These are phyloP conservation scores for Samia ricini DNA, from an alignment of 1,140 invertebrate genomes.

Conservation along the genomic window DNA sequence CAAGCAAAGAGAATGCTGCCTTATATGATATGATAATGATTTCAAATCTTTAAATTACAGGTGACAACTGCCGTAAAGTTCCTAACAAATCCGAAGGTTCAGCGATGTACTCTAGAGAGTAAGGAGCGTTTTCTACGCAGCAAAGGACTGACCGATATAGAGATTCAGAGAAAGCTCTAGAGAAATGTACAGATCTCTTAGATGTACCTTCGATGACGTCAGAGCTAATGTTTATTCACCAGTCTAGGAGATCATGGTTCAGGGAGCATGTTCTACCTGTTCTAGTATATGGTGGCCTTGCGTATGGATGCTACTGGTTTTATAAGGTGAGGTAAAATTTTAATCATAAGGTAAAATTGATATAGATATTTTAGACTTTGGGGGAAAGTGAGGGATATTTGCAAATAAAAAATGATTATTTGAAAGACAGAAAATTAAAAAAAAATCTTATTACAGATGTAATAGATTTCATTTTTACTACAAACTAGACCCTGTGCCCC, in stretches of 20 bases:
- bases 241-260: constrained; percentile 77
- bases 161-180: constrained; percentile 85
- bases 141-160: constrained; percentile 89
- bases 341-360: too few species aligned
- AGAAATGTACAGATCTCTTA: constrained; percentile 67
- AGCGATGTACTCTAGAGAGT: constrained; percentile 83
- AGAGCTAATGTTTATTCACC: constrained; percentile 65
- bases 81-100: constrained; percentile 89
- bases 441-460: too few species aligned
- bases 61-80: constrained; percentile 92
- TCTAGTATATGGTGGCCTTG: constrained; percentile 83
- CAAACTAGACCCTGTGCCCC: too few species aligned
- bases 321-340: constrained; percentile 80
- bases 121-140: constrained; percentile 88
- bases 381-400: too few species aligned
- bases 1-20: too few species aligned
- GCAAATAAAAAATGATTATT: too few species aligned
- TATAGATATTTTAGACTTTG: too few species aligned
- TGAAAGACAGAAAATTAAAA: too few species aligned
- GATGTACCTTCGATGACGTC: constrained; percentile 59
- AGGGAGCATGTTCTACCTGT: constrained; percentile 83
- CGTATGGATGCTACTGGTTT: constrained; percentile 85
- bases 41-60: constrained; percentile 58
- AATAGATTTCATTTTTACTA: too few species aligned
- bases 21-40: too few species aligned